Base-by-base conservation (phyloP, 1,140 invertebrate genomes). In the Ganaspis sp. region DNA sequence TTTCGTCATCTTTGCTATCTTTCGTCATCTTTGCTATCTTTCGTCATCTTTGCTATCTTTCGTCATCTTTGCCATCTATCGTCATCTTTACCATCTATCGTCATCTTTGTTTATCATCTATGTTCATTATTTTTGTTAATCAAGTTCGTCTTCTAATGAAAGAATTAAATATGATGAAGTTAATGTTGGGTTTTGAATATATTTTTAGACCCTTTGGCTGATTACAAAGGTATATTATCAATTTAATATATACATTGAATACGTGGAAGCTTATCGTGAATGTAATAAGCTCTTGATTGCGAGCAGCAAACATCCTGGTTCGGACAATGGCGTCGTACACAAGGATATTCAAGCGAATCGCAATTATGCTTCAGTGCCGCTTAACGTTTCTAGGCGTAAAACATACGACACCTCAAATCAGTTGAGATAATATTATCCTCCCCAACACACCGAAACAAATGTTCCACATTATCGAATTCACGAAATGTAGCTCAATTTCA, bases 261-360 rank as follows among this genome's bases (percentile, higher is more conserved):
- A 78, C 83, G 73, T 34, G 75, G 72, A 54, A 69, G 64, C 83
- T 84, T 85, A 85, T 85, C 83, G 79, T 58, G 45, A 76, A 76
- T 74, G 76, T 82, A 80, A 84, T 83, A 84, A 80, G 71, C 76
- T 83, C 76, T 80, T 81, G 72, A 85, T 80, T 83, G 83, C 72
- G 23, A 64, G 74, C 73, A 49, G 72, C 76, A 69, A 81, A 75
- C 73, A 84, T 85, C 84, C 83, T 83, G 77, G 72, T 80, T 78
- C 34, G 79, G 79, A 80, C 84, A 85, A 85, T 85, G 72, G 83
- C 72, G 38, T 77, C 78, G 76, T 84, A 29, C 54, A 29, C 58
- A n/a, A 34, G 58, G 58, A 64, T 64, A 80, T 70, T 29, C 54
- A 58, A 75, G 79, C 83, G 77, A 83, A 85, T 85, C 73, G 77